phyloP scores from a whole-genome alignment of 2,797 vertebrate genomes.

The Acrossocheilus wenchowensis region DNA sequence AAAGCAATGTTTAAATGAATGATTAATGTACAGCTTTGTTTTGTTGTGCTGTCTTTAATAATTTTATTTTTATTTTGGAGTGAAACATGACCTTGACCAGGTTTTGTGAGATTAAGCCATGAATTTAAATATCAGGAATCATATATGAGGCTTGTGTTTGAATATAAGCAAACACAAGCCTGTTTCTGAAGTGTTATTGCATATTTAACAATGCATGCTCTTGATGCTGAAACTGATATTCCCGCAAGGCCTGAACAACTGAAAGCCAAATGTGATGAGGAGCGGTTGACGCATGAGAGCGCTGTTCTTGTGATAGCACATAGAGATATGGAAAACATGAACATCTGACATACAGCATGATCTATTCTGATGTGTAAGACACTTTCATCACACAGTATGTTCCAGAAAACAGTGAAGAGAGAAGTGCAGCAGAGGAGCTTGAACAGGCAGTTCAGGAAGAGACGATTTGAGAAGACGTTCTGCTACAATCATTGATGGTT shows the following conservation, averaged over 20 bases:
- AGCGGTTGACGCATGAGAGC: background rate
- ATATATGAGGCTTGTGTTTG: background rate
- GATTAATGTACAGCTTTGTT: too few species aligned
- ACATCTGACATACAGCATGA: slow-evolving; percentile 19
- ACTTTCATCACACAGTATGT: slow-evolving; percentile 12
- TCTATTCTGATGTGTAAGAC: background rate
- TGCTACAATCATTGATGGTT: slow-evolving; percentile 3
- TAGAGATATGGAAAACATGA: slow-evolving; percentile 40
- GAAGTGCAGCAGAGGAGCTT: background rate
- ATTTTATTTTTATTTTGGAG: background rate
- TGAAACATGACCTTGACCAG: background rate
- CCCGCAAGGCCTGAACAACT: background rate
- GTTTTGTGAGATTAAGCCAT: background rate
- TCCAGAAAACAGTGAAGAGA: slow-evolving; percentile 24
- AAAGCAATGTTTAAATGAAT: background rate
- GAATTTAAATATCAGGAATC: slow-evolving; percentile 7
- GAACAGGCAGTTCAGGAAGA: background rate
- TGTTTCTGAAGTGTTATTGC: background rate
- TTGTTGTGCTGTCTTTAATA: background rate
- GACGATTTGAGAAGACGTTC: background rate
- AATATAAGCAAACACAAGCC: background rate
- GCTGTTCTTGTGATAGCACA: slow-evolving; percentile 32
- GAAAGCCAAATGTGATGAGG: background rate
- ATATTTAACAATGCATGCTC: slow-evolving; percentile 18
- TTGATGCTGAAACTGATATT: background rate